Conservation (phyloP, 2,113 vertebrate genomes). For the Microtus montanus region DNA sequence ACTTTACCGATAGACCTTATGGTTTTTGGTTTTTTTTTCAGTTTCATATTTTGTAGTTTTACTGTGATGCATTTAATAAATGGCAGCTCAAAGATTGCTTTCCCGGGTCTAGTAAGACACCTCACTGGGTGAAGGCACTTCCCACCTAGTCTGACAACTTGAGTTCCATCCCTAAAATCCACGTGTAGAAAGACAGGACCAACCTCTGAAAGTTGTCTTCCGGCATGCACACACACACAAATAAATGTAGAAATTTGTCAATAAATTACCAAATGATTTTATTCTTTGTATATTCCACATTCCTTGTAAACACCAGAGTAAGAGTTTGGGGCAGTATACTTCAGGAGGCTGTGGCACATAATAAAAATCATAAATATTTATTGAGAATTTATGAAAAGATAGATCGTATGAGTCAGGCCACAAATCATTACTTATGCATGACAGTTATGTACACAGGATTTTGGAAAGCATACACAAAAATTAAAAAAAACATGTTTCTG, state of each 20-base stretch:
- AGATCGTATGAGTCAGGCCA: background rate
- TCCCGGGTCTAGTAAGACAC: background rate
- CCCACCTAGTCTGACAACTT: background rate
- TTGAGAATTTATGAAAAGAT: conserved; percentile 32
- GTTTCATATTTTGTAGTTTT: conserved; percentile 42
- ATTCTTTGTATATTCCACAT: conserved; percentile 14
- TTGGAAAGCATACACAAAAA: conserved; percentile 10
- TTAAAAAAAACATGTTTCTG: conserved; percentile 12
- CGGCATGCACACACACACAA: too few species aligned
- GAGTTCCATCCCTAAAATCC: background rate
- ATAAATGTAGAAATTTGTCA: background rate
- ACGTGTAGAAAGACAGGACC: background rate
- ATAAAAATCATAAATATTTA: conserved; percentile 39
- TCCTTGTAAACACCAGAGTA: conserved; percentile 27
- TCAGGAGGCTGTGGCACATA: background rate
- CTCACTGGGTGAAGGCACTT: background rate
- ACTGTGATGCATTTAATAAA: conserved; percentile 47
- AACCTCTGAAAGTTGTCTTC: background rate
- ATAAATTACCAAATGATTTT: background rate
- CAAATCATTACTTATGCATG: background rate
- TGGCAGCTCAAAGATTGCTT: background rate
- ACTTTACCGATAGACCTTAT: background rate
- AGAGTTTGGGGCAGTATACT: conserved; percentile 24
- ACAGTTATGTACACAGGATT: background rate
- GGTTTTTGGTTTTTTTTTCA: background rate